Evolutionary conservation across 2,888 invertebrate species (phyloP).

Genomic region (Ommatoiulus sabulosus): DNA sequence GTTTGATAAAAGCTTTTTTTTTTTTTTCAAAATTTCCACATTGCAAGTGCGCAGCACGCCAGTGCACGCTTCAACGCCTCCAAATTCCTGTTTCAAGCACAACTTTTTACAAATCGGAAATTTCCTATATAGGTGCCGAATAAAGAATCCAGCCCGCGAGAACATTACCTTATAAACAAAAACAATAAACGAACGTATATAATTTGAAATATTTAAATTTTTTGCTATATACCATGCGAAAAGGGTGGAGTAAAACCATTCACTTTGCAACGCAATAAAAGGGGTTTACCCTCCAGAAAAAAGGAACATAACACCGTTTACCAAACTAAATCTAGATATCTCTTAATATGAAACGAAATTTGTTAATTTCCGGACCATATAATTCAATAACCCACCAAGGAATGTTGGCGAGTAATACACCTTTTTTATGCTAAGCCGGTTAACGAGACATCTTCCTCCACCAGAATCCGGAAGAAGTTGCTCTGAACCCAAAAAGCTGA

Average conservation of each 20-base stretch:
- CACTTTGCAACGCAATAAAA: not conserved
- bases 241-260: conserved; percentile 34
- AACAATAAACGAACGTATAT: not conserved
- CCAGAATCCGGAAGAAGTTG: not conserved
- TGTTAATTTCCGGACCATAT: conserved; percentile 34
- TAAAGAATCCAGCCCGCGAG: not conserved
- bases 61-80: not conserved
- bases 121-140: not conserved
- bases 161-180: not conserved
- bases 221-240: not conserved
- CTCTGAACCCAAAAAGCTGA: not conserved
- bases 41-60: not conserved
- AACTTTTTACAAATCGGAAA: not conserved
- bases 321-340: not conserved
- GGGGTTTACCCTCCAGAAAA: not conserved
- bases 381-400: not conserved
- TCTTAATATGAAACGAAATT: not conserved
- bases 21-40: not conserved
- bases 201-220: not conserved
- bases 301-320: conserved; percentile 1
- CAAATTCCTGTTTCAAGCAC: not conserved
- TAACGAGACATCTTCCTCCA: not conserved
- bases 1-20: too few species aligned
- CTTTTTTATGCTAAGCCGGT: not conserved
- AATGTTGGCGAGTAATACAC: not conserved